A percentile compares a stretch with the other conserved stretches of the same genome.
Evolutionary conservation across 2,888 invertebrate genomes (phyloP).

Genomic region (Nomada goodeniana): DNA sequence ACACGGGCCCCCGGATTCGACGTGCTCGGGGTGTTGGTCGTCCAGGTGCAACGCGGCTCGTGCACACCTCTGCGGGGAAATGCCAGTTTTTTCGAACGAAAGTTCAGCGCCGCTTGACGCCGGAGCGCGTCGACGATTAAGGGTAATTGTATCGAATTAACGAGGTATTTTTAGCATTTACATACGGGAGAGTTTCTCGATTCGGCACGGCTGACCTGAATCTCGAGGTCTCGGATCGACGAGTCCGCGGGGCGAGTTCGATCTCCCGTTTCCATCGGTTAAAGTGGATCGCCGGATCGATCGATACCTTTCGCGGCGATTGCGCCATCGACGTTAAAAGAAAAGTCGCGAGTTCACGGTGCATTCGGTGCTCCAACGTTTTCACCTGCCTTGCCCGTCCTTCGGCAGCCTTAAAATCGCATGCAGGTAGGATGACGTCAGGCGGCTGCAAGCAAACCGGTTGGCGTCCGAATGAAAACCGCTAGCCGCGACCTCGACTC

Average conservation of each 20-base stretch:
- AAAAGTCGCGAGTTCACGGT: conserved; percentile 50
- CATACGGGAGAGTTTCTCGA: conserved; percentile 30
- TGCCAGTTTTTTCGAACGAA: neutral
- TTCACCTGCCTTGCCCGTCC: conserved; percentile 70
- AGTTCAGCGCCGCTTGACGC: neutral
- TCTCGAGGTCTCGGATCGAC: conserved; percentile 2
- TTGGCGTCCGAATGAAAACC: conserved; percentile 76
- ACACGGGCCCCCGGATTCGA: conserved; percentile 9
- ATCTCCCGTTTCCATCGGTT: too few species aligned
- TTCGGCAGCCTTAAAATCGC: conserved; percentile 73
- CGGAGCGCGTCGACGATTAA: conserved; percentile 34
- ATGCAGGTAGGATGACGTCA: conserved; percentile 75
- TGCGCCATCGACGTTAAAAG: conserved; percentile 14
- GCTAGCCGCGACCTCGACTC: conserved; percentile 77
- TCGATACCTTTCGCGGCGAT: neutral
- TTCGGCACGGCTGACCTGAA: conserved; percentile 32
- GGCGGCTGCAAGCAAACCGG: conserved; percentile 73
- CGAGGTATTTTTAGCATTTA: conserved; percentile 35
- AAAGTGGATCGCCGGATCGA: neutral
- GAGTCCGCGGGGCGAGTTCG: neutral
- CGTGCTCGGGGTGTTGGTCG: neutral
- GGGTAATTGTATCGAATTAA: conserved; percentile 42
- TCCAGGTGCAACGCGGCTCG: neutral
- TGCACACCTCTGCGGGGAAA: neutral
- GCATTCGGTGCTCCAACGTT: conserved; percentile 37